Evolutionary conservation across 2,888 invertebrate species (phyloP).

Genomic region (Lithophane leautieri): DNA sequence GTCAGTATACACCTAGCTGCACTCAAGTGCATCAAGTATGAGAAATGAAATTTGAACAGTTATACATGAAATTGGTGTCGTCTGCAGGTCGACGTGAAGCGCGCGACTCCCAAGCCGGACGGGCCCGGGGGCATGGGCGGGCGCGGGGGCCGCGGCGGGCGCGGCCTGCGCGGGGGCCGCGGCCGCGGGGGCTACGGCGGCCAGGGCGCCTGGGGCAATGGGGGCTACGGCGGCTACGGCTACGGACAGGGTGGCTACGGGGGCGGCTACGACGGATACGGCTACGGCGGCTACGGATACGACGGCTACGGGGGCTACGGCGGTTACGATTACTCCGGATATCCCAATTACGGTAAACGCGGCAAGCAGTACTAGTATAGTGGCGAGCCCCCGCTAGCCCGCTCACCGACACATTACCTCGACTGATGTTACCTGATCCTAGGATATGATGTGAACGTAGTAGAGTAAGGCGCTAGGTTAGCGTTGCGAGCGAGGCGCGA

Average conservation of each 20-base stretch:
- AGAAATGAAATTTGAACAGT: neutral
- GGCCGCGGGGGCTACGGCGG: slow-evolving; percentile 92
- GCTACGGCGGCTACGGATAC: slow-evolving; percentile 94
- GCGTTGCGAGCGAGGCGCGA: slow-evolving; percentile 84
- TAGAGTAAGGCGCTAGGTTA: slow-evolving; percentile 86
- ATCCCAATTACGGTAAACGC: slow-evolving; percentile 95
- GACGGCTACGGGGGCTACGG: slow-evolving; percentile 94
- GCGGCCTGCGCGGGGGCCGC: slow-evolving; percentile 93
- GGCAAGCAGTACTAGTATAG: slow-evolving; percentile 88
- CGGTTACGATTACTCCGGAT: slow-evolving; percentile 95
- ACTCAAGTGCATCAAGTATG: neutral
- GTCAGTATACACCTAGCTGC: slow-evolving; percentile 82
- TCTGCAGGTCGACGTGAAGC: slow-evolving; percentile 96
- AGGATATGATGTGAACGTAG: slow-evolving; percentile 85
- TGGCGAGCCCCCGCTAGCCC: slow-evolving; percentile 82
- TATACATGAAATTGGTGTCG: neutral
- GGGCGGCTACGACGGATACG: slow-evolving; percentile 94
- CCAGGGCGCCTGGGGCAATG: slow-evolving; percentile 92
- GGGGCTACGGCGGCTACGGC: slow-evolving; percentile 92
- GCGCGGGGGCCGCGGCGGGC: slow-evolving; percentile 92
- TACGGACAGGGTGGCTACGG: slow-evolving; percentile 94
- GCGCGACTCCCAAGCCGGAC: slow-evolving; percentile 97
- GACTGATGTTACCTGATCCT: slow-evolving; percentile 90
- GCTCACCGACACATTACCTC: slow-evolving; percentile 90
- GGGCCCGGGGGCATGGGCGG: slow-evolving; percentile 92